phyloP scores from a whole-genome alignment of 2,888 invertebrate species.

The Chamaedrilus cognettii region DNA sequence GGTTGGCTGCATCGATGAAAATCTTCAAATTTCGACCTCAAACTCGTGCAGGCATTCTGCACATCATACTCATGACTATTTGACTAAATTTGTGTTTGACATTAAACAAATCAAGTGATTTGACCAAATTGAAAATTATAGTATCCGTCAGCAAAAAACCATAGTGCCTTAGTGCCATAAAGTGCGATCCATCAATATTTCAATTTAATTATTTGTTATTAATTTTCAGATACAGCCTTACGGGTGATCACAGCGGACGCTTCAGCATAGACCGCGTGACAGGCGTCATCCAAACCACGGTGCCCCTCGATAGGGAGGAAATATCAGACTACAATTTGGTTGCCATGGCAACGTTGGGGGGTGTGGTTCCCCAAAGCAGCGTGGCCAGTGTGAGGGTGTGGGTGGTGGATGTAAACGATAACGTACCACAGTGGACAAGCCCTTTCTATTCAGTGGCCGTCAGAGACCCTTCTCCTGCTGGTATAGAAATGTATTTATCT shows the following conservation, averaged over 20 bases:
- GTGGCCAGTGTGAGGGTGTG: constrained; percentile 84
- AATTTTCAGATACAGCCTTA: constrained; percentile 26
- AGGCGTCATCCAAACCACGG: constrained; percentile 71
- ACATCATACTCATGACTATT: no score
- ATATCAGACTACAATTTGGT: constrained; percentile 58
- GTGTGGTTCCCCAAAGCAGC: constrained; percentile 68
- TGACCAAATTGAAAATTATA: no score
- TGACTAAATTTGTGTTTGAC: no score
- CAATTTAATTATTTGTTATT: background rate
- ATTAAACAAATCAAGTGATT: no score
- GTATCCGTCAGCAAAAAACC: no score
- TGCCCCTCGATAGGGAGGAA: constrained; percentile 79
- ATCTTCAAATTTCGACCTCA: no score
- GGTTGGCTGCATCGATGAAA: no score
- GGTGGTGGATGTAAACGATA: constrained; percentile 94
- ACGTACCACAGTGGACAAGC: constrained; percentile 76
- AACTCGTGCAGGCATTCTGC: no score
- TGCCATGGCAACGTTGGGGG: constrained; percentile 54
- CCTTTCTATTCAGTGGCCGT: constrained; percentile 74
- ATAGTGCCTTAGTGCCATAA: no score
- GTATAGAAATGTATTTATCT: constrained; percentile 57
- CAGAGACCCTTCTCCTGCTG: constrained; percentile 76
- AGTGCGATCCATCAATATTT: no score
- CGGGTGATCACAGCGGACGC: background rate
- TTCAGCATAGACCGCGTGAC: constrained; percentile 72